A percentile compares a stretch with the other conserved stretches of the same genome.
These are phyloP conservation scores for Amblyornis subalaris DNA, from an alignment of 2,113 vertebrate species.

Conservation along the genomic window DNA sequence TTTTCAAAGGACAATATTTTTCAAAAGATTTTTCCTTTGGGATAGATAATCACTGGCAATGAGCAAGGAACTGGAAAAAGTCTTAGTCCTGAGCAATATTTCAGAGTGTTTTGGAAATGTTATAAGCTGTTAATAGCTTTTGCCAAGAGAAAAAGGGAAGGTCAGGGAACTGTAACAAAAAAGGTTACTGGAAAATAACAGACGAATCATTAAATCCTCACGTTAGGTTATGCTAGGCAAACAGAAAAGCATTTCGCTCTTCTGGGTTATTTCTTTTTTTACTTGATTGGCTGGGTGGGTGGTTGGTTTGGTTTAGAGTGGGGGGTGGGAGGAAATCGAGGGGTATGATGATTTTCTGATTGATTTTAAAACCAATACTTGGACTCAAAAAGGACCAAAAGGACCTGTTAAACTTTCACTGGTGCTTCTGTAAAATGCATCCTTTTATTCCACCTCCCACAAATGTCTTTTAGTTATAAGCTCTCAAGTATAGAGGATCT, in stretches of 20 bases:
- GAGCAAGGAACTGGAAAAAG: not conserved
- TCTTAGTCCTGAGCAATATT: not conserved
- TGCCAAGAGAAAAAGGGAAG: not conserved
- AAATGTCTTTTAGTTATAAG: not conserved
- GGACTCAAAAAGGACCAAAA: not conserved
- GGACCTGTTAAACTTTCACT: not conserved
- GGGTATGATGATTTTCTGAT: accelerated
- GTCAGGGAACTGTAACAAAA: not conserved
- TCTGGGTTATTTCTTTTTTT: not conserved
- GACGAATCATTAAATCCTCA: not conserved
- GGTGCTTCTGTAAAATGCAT: not conserved
- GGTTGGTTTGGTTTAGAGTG: not conserved
- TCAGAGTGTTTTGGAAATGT: not conserved
- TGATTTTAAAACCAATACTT: not conserved
- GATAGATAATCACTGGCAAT: not conserved
- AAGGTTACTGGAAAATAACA: not conserved
- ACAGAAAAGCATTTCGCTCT: not conserved
- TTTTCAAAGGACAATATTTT: not conserved
- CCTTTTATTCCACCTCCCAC: not conserved
- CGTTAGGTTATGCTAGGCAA: not conserved
- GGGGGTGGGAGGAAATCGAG: not conserved
- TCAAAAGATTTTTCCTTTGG: not conserved
- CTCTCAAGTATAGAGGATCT: not conserved
- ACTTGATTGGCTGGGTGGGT: accelerated
- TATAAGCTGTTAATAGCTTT: not conserved